Base-by-base conservation (phyloP, 2,113 vertebrate species). In the Xenopus borealis region DNA sequence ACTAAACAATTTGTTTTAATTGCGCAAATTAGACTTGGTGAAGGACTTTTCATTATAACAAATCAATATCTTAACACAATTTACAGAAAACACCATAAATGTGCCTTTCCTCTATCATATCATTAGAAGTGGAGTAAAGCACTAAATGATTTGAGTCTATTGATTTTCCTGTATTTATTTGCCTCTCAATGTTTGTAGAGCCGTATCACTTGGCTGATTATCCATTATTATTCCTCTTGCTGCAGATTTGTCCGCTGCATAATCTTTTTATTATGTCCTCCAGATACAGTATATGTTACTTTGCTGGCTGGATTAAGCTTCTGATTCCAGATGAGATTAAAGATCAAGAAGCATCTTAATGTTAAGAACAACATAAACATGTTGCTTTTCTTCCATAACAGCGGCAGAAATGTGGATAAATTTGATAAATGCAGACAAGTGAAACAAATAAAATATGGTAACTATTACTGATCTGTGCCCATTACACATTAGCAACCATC, bases 281-380 rank as follows among this genome's bases (percentile, higher is more conserved):
- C 47, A 61, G 79, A 79, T 81, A 40, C 33, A 40, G 33, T 40
- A 46, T 62, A 77, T 82, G 75, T 82, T 82, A 61, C 57, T 79
- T 46, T 57, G 79, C 46, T 79, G 84, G 83, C 65, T 84, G 67
- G 69, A 81, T 85, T 85, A 84, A 81, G 23, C 6, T 72, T 45
- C 73, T 75, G 13, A 81, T 81, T 84, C 68, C 40, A 74, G 69
- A 80, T 84, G 33, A 83, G 75, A 86, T 81, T 82, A 83, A 85
- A 86, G 75, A 81, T 79, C 80, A 84, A 82, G 75, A 67, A 72
- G 10, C 62, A 83, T 75, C 30, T 75, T 44, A 71, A 71, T 81
- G 47, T 45, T 79, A 82, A 82, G 59, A 66, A 75, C 81, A 85
- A 62, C 58, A 73, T 79, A 40, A 80, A 77, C 50, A 27, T 78